Evolutionary conservation across 2,888 invertebrate genomes (phyloP), one percentile per base, ranked within the genome.

Genomic region (Metallyticus violacea): DNA sequence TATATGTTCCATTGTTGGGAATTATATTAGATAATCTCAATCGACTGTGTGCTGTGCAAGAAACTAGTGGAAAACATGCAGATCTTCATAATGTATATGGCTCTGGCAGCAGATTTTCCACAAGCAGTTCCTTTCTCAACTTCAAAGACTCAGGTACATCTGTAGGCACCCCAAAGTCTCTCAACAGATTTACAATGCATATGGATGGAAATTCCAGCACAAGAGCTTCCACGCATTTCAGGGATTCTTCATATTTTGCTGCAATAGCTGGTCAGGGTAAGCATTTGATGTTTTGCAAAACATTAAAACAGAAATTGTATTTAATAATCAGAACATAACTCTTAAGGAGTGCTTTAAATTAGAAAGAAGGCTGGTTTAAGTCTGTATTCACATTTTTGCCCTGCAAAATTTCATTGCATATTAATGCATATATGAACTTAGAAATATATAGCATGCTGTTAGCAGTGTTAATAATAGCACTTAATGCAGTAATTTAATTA

Each of bases 1-100:
- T 99, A 30, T 99, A 99, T 91, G 95, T 98, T 86, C 99, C 99
- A 0, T 96, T 98, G 95, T 93, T 99, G 88, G 95, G 96, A 5
- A 95, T 99, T 86, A 96, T 98, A 0, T 93, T 97, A 91, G 99
- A 99, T 89, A 97, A 97, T 92, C 93, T 97, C 86, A 95, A 96
- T 90, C 94, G 98, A 77, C 93, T 97, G 62, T 92, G 93, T 84
- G 93, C 93, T 87, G 90, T 92, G 15, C 92, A 92, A 25, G 91
- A 91, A 86, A 87, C 15, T n/a, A 93, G 93, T 77, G 91, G 90
- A 15, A 91, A 91, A 26, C 83, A 83, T 7, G 15, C 77, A 7
- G 83, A 83, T 4, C 76, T 76, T 26, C 82, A 76, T 22, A 62
- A 82, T n/a, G 27, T 84, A 79, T 85, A 77, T 27, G 85, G 81